phyloP scores from a whole-genome alignment of 2,888 invertebrate species.

The Ariolimax columbianus region DNA sequence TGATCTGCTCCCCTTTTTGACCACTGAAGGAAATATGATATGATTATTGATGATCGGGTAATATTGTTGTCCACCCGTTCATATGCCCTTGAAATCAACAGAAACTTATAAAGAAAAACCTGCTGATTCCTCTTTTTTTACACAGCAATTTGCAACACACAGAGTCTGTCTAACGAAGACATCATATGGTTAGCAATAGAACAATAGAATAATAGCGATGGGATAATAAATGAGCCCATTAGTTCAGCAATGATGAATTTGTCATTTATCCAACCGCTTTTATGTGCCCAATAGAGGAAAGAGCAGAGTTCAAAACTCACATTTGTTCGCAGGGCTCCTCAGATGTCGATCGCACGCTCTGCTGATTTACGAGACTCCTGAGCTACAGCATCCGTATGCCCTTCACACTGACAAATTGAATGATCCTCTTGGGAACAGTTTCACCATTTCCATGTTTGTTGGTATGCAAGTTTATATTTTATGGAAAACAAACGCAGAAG shows the following conservation, averaged over 20 bases:
- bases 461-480: conserved; percentile 3
- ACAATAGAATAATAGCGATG: too few species aligned
- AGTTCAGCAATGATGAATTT: neutral
- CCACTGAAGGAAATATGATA: too few species aligned
- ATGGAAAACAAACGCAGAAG: neutral
- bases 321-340: neutral
- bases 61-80: too few species aligned
- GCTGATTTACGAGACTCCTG: conserved; percentile 5
- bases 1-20: too few species aligned
- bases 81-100: too few species aligned
- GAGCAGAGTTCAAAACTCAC: conserved; percentile 8
- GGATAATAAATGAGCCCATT: neutral
- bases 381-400: neutral
- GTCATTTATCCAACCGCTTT: neutral
- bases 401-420: conserved; percentile 5
- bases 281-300: neutral
- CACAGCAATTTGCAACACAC: too few species aligned
- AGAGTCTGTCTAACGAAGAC: too few species aligned
- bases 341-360: neutral
- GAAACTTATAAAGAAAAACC: too few species aligned
- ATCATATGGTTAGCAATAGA: too few species aligned
- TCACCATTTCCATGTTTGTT: neutral
- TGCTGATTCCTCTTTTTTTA: too few species aligned
- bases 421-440: neutral
- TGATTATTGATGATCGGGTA: too few species aligned